Evolutionary conservation across 2,888 invertebrate genomes (phyloP), one percentile per base, ranked within the genome.

Genomic region (Spodoptera littoralis): DNA sequence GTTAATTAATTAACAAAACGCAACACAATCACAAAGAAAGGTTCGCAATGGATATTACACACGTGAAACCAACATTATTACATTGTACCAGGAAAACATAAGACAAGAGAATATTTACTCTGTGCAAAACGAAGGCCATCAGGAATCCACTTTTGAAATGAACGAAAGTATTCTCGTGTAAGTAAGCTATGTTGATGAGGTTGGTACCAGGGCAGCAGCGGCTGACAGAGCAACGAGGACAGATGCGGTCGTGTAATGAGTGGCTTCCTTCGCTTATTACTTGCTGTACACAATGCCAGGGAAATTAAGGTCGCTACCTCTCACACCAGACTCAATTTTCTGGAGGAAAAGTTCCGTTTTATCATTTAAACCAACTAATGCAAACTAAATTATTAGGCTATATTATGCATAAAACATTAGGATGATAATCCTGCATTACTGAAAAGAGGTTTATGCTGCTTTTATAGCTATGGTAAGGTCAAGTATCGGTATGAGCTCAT

Each of bases 211-310:
- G 60, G 11, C 22, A 27, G 30, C 76, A 65, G 64, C 22, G 41
- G 11, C 42, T 12, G 53, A 59, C 55, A 36, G 74, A 61, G 58
- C 75, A 50, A 56, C 56, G 58, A 52, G 73, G 61, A 75, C 65
- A 63, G 62, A 78, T 67, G 79, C 53, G 59, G 45, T 48, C 24
- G 57, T 63, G 76, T 79, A 76, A 76, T 79, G 76, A 76, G 76
- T 66, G 66, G 65, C 66, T 66, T 60, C 54, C 76, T 60, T 50
- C 49, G 57, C 54, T 76, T 76, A 79, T 79, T 76, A 59, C 79
- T 76, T 65, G 57, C 65, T 57, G 60, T 67, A 52, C 62, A 55
- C 58, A 73, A 66, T 58, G 65, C 45, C 67, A 72, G 49, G 60
- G 60, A 67, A 74, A 74, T 77, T 74, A 67, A 67, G 64, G 58